Base-by-base conservation (phyloP, 2,113 vertebrate genomes). In the Manacus vitellinus region DNA sequence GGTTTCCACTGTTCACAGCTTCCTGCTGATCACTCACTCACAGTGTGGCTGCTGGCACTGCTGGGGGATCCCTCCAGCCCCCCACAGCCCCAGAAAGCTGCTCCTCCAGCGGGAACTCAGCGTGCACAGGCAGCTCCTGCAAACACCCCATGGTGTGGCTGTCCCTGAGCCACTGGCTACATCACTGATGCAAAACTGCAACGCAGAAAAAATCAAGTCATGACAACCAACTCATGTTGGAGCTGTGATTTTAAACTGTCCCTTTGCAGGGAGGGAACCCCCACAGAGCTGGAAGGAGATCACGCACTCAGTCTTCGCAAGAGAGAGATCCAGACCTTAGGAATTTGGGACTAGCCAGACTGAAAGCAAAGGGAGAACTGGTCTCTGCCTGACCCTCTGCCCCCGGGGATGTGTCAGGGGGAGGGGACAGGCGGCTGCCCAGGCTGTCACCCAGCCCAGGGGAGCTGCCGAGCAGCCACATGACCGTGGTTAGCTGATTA, bases 401-500 rank as follows among this genome's bases (percentile, higher is more conserved):
- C 76, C 78, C 68, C 0, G 0, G 72, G 61, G n/a, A 74, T 2
- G 0, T 25, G 65, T 21, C 62, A 46, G n/a, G 52, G 77, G 87
- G 80, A 87, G 89, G 80, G 88, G 81, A 80, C 24, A 7, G 12
- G 35, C 2, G 0, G 78, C 43, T 2, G 5, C 66, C 0, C 0
- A 49, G 52, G 80, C 73, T 78, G 88, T 63, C 66, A 41, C 56
- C 76, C 86, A 95, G 85, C 72, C 68, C 56, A 75, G 68, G 78
- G 93, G 37, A 88, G 94, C 89, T 52, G 44, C 56, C 1, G 0
- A 67, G 76, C 51, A 2, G 89, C 85, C 96, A 90, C 95, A 84
- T 95, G 95, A 96, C 35, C 2, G 21, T 0, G 37, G 88, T 95
- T 61, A 94, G 94, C 92, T 84, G 94, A 96, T 96, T 96, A 96